Base-by-base conservation (phyloP, 2,888 invertebrate species). In the Emmelina monodactyla region DNA sequence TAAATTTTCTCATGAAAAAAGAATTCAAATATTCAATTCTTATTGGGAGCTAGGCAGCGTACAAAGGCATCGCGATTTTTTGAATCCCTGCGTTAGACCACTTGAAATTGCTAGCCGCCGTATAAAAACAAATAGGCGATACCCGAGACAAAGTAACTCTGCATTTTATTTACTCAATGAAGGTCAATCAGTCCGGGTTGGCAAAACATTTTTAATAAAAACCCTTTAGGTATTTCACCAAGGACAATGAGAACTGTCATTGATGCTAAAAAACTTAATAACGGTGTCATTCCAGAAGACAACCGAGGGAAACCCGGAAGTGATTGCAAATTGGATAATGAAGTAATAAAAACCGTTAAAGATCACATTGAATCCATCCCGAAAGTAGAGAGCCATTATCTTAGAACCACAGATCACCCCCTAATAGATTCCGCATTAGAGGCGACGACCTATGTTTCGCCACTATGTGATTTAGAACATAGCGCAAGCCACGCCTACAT, bases 31-130 rank as follows among this genome's bases (percentile, higher is more conserved):
- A 25, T 42, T 42, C 22, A 31, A 40, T 15, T 31, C 31, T 16
- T 42, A 38, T 28, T 41, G 38, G 40, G 22, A 34, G 22, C 28
- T 42, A 15, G 35, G 35, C 12, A 34, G 34, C 15, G 22, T 42
- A 25, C 19, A 41, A 31, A 34, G 42, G 10, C 37, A 42, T 15
- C 37, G 37, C 16, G 35, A 34, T 33, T 37, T 37, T 37, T 42
- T 42, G 33, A 36, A 28, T 32, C 15, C 37, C 11, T 42, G 40
- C 30, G 29, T 33, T 7, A 36, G 33, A 33, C 25, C 33, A 31
- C 37, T 40, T 6, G 15, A 34, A n/a, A 9, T 16, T 32, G 14
- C 32, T 14, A 14, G 16, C 14, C 33, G 33, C 16, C 39, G 39
- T 16, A 35, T 39, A 15, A 39, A 33, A 14, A 36, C 31, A 19